Evolutionary conservation across 2,888 invertebrate species (phyloP).

Genomic region (Abrostola triplasia): DNA sequence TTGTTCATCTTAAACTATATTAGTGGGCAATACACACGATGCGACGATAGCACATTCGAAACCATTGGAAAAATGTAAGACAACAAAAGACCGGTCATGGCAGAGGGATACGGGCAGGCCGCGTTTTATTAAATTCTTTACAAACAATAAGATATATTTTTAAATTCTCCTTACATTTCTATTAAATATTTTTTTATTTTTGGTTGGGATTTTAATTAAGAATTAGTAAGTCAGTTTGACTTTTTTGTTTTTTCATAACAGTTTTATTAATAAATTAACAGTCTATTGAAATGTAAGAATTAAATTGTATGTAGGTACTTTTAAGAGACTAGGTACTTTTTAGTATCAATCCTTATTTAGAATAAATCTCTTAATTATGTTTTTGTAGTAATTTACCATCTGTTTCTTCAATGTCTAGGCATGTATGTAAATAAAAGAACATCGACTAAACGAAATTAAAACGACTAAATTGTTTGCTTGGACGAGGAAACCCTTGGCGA

Average conservation of each 20-base stretch:
- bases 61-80: slow-evolving; percentile 34
- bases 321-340: neutral
- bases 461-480: too few species aligned
- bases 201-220: neutral
- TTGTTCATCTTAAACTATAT: slow-evolving; percentile 56
- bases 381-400: too few species aligned
- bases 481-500: too few species aligned
- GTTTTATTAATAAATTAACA: neutral
- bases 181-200: neutral
- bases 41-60: slow-evolving; percentile 15
- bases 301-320: neutral
- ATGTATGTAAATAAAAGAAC: too few species aligned
- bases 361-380: too few species aligned
- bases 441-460: too few species aligned
- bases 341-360: too few species aligned
- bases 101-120: slow-evolving; percentile 9
- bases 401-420: too few species aligned
- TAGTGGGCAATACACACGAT: slow-evolving; percentile 34
- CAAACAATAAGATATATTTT: neutral
- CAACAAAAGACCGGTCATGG: slow-evolving; percentile 21
- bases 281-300: neutral
- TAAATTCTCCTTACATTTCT: neutral
- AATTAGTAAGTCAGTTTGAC: neutral
- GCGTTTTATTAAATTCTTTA: slow-evolving; percentile 35
- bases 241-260: neutral